phyloP scores from a whole-genome alignment of 1,140 invertebrate species.

The Myzus persicae region DNA sequence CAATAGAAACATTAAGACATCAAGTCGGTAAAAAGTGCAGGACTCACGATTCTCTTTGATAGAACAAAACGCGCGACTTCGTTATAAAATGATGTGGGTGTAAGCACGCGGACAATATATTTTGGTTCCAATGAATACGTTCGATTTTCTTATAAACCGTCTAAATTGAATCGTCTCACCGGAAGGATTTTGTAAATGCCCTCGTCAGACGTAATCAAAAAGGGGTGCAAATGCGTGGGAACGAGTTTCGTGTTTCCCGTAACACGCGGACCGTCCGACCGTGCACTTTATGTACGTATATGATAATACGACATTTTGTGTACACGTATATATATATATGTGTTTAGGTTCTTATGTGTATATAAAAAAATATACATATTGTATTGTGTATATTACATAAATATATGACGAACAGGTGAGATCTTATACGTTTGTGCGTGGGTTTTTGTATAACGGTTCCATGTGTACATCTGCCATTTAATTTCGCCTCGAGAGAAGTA shows the following conservation, averaged over 20 bases:
- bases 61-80: neutral
- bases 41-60: neutral
- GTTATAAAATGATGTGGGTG: neutral
- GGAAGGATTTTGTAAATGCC: conserved; percentile 19
- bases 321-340: neutral
- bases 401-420: conserved; percentile 37
- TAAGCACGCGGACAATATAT: neutral
- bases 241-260: neutral
- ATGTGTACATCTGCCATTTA: conserved; percentile 47
- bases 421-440: neutral
- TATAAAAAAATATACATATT: neutral
- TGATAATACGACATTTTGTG: neutral
- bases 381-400: neutral
- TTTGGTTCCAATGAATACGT: neutral
- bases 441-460: conserved; percentile 42
- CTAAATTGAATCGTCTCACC: neutral
- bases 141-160: neutral
- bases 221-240: conserved; percentile 47
- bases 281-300: neutral
- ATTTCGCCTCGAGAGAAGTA: conserved; percentile 34
- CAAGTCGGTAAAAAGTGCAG: neutral
- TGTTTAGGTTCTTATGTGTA: too few relatives aligned
- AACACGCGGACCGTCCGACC: neutral
- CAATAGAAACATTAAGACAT: neutral
- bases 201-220: neutral